Conservation (phyloP, 2,113 vertebrate species). For the Numida meleagris region DNA sequence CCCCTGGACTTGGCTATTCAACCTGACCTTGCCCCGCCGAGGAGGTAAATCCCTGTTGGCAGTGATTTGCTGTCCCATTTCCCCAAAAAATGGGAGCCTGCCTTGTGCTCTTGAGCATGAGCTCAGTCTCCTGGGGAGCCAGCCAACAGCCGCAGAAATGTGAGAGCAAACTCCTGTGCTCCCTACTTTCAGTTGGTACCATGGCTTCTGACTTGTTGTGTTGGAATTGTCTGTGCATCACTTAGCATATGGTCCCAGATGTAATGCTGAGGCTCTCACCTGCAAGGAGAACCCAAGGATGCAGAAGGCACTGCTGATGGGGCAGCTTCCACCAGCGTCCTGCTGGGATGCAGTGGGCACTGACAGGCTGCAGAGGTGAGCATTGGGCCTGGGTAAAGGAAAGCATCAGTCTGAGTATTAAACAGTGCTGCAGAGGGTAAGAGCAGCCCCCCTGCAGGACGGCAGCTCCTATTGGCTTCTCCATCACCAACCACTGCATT, state of each 20-base stretch:
- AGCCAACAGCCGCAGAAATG: background rate
- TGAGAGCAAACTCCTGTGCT: background rate
- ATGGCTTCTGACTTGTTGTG: background rate
- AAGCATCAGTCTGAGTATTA: background rate
- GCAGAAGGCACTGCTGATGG: background rate
- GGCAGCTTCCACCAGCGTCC: background rate
- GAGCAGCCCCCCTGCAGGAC: rapidly evolving
- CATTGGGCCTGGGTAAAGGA: background rate
- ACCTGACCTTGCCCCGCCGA: background rate
- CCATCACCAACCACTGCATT: background rate
- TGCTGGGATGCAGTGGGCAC: background rate
- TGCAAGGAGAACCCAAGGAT: background rate
- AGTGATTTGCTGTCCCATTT: background rate
- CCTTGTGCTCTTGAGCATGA: background rate
- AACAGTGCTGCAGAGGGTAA: background rate
- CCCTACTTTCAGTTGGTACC: background rate
- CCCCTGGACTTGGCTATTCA: background rate
- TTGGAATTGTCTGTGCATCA: background rate
- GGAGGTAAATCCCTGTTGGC: background rate
- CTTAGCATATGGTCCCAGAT: background rate
- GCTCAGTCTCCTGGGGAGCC: background rate
- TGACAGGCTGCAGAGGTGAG: background rate
- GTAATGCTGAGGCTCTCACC: background rate
- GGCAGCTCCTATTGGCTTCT: background rate
- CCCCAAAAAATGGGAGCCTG: background rate